Evolutionary conservation across 2,113 vertebrate species (phyloP), one percentile per base, ranked within the genome.

Genomic region (Brachirus orientalis): DNA sequence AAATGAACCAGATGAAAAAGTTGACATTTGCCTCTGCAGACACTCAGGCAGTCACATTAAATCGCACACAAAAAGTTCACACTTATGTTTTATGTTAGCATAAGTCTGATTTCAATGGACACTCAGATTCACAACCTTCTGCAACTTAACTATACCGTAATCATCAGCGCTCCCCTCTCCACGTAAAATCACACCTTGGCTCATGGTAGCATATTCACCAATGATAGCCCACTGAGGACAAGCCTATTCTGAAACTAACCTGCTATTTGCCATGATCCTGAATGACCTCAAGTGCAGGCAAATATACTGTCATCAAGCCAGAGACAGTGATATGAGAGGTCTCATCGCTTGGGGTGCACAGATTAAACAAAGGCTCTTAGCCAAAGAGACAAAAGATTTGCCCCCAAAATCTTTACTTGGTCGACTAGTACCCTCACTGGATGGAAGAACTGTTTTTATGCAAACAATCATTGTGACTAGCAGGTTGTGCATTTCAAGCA

Each of bases 271-370:
- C 83, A 67, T 19, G 62, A 41, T 69, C 69, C 73, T 83, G 71
- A 89, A 83, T 51, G 82, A 77, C 75, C 76, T 75, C 63, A 84
- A 86, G 71, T 69, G 59, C 58, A 52, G 69, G 63, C 63, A 73
- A 85, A 81, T 72, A 80, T 81, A 78, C 76, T 85, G 72, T 82
- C 73, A 77, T 53, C 19, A 0, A 77, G 68, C 83, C 77, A 75
- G 73, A 80, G 84, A 77, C 63, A 50, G 56, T 67, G 53, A 72
- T 71, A 63, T 72, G 60, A 84, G 84, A 85, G 84, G 72, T 54
- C 66, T 83, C 35, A 1, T 53, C 36, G 19, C 52, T 80, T 63
- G 57, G 72, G 84, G 72, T 64, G 60, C 61, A 75, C 13, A 54
- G 62, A 68, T 77, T 80, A 64, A 78, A 82, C 69, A 73, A 84